phyloP scores from a whole-genome alignment of 2,113 vertebrate species.

The Spizaetus ornatus region DNA sequence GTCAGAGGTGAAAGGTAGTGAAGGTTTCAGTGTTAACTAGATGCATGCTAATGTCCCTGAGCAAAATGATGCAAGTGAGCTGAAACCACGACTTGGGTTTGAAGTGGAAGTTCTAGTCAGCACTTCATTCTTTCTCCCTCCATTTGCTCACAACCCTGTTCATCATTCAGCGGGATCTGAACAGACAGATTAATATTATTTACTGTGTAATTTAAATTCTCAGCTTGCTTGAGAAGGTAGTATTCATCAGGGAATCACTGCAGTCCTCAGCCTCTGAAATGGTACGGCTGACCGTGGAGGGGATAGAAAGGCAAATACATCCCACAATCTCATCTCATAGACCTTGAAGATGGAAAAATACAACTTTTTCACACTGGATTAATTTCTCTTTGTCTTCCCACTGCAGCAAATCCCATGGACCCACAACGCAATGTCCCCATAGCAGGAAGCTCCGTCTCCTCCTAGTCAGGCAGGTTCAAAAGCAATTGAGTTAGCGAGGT shows the following conservation, averaged over 20 bases:
- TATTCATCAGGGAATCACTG: not conserved
- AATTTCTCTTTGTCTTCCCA: too few relatives aligned
- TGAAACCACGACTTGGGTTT: not conserved
- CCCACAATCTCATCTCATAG: too few relatives aligned
- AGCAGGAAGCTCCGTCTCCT: too few relatives aligned
- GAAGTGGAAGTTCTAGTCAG: not conserved
- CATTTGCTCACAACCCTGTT: not conserved
- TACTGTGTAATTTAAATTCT: conserved; percentile 16
- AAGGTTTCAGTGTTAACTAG: not conserved
- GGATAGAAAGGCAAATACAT: not conserved
- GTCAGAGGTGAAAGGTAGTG: not conserved
- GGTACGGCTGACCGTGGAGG: not conserved
- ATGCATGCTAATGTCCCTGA: not conserved
- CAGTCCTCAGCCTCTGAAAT: not conserved
- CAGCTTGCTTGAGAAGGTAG: not conserved
- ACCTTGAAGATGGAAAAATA: too few relatives aligned
- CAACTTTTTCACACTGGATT: too few relatives aligned
- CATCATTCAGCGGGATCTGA: not conserved
- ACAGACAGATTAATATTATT: not conserved
- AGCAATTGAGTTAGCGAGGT: too few relatives aligned
- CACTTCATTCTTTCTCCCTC: not conserved
- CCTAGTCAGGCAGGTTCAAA: too few relatives aligned
- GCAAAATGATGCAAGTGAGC: not conserved
- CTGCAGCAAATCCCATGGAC: too few relatives aligned
- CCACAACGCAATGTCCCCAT: too few relatives aligned